Conservation (phyloP, 1,140 invertebrate species). For the Belonocnema kinseyi region DNA sequence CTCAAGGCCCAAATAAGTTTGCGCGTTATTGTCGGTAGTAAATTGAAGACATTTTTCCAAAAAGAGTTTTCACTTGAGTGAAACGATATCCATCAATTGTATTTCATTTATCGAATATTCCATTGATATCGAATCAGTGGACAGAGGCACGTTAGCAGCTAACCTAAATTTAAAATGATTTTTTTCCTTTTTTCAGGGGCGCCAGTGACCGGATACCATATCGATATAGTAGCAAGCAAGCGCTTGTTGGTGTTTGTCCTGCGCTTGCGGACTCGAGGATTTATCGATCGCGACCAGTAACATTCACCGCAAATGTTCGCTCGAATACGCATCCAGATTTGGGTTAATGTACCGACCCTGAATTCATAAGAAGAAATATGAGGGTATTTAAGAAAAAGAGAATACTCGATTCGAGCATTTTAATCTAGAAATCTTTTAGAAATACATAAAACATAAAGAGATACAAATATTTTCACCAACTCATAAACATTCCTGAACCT, state of each 20-base stretch:
- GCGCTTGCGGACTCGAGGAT: slow-evolving; percentile 52
- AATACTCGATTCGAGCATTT: no score
- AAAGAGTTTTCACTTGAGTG: neutral
- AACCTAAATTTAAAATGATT: slow-evolving; percentile 31
- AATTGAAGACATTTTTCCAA: no score
- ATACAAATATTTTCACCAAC: neutral
- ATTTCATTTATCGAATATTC: slow-evolving; percentile 19
- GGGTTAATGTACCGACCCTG: slow-evolving; percentile 36
- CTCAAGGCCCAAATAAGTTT: no score
- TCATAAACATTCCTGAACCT: neutral
- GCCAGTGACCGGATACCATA: slow-evolving; percentile 39
- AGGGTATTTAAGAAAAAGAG: no score
- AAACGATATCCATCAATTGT: neutral
- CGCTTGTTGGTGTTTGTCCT: slow-evolving; percentile 33
- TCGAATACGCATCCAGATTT: slow-evolving; percentile 43
- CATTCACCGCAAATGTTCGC: slow-evolving; percentile 44
- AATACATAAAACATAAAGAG: no score
- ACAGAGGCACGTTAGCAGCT: neutral
- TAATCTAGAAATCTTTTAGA: no score
- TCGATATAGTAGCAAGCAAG: slow-evolving; percentile 17
- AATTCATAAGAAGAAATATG: no score
- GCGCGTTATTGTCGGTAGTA: no score
- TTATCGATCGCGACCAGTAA: slow-evolving; percentile 47
- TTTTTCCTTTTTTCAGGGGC: slow-evolving; percentile 29
- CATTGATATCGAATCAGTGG: slow-evolving; percentile 14